phyloP scores from a whole-genome alignment of 2,888 invertebrate genomes.

The Hipparchia semele region DNA sequence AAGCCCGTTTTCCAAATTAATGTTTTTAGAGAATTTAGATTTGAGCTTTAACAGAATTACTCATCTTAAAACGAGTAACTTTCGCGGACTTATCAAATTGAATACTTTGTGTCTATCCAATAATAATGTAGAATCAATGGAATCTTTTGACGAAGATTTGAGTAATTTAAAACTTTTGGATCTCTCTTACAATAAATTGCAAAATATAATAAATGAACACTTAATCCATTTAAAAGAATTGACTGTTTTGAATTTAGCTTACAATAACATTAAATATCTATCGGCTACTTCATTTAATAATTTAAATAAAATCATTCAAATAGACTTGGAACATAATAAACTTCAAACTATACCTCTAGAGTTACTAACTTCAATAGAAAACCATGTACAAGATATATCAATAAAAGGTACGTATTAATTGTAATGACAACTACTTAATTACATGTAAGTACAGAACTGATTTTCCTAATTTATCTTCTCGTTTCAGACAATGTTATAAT shows the following conservation, averaged over 20 bases:
- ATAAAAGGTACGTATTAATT: conserved; percentile 86
- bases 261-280: conserved; percentile 92
- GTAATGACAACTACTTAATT: background rate
- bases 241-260: conserved; percentile 90
- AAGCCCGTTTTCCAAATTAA: conserved; percentile 90
- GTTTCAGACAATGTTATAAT: conserved; percentile 92
- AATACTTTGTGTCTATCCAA: conserved; percentile 92
- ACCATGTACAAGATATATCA: conserved; percentile 90
- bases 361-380: conserved; percentile 91
- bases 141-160: conserved; percentile 91
- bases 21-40: conserved; percentile 90
- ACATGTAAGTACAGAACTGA: background rate
- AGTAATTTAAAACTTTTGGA: conserved; percentile 90
- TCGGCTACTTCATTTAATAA: conserved; percentile 91
- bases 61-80: conserved; percentile 91
- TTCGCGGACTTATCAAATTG: conserved; percentile 89
- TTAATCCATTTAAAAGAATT: conserved; percentile 90
- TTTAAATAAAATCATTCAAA: conserved; percentile 88
- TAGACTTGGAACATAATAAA: conserved; percentile 92
- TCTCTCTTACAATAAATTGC: conserved; percentile 92
- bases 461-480: conserved; percentile 22
- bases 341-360: conserved; percentile 90
- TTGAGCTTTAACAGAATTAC: conserved; percentile 92
- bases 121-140: conserved; percentile 91
- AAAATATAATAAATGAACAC: conserved; percentile 89